A percentile compares a stretch with the other conserved stretches of the same genome.
Conservation (phyloP, 2,888 invertebrate species). For the Syrphus vitripennis region DNA sequence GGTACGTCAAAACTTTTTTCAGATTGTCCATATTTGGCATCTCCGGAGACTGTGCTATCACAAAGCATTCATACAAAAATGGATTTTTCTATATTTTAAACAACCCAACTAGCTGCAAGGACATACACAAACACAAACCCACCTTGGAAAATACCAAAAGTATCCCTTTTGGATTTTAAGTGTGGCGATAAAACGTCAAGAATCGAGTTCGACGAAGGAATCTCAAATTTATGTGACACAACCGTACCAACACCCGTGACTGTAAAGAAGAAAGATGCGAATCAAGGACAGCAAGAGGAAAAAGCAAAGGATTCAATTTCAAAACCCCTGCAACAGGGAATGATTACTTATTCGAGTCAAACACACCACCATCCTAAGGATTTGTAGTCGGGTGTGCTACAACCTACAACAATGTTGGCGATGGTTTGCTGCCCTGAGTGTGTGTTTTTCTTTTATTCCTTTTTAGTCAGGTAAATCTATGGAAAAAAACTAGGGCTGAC, state of each 20-base stretch:
- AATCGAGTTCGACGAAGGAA: constrained; percentile 30
- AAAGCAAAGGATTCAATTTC: constrained; percentile 44
- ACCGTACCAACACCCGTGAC: neutral
- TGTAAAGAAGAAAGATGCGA: neutral
- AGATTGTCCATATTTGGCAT: too few species aligned
- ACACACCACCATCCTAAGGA: constrained; percentile 21
- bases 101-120: neutral
- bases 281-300: neutral
- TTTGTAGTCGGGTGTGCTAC: neutral
- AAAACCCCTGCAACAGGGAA: constrained; percentile 20
- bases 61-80: neutral
- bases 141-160: neutral
- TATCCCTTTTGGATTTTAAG: constrained; percentile 4
- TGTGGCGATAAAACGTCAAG: constrained; percentile 25
- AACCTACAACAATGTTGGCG: neutral
- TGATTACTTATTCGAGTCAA: constrained; percentile 21
- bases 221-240: constrained; percentile 49
- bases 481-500: too few species aligned
- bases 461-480: too few species aligned
- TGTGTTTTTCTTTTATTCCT: neutral
- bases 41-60: constrained; percentile 3
- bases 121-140: neutral
- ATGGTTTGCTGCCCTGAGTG: constrained; percentile 1
- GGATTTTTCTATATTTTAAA: neutral
- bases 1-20: too few species aligned